A percentile compares a stretch with the other conserved stretches of the same genome.
These are phyloP conservation scores for Vesta saturnalis DNA, from an alignment of 2,888 invertebrate species.

Conservation along the genomic window DNA sequence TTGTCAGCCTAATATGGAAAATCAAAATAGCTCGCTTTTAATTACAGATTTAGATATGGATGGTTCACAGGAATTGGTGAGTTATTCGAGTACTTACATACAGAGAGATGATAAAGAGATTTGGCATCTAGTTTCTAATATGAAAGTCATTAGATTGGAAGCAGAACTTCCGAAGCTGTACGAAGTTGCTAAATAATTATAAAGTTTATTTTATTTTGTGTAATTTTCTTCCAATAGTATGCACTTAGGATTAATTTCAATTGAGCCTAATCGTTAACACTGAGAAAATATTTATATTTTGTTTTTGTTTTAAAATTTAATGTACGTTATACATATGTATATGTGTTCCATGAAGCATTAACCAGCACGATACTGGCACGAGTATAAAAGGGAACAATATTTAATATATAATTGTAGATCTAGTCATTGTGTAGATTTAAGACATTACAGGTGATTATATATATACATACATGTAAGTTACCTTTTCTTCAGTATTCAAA, in stretches of 20 bases:
- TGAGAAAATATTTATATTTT: background rate
- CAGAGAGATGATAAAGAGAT: slow-evolving; percentile 52
- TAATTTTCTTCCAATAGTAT: background rate
- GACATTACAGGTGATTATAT: too few species aligned
- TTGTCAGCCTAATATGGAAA: slow-evolving; percentile 80
- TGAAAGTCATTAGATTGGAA: slow-evolving; percentile 76
- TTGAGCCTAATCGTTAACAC: background rate
- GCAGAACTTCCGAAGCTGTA: slow-evolving; percentile 78
- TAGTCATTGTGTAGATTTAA: slow-evolving; percentile 11
- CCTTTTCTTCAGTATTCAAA: too few species aligned
- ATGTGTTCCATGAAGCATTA: background rate
- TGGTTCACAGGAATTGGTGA: slow-evolving; percentile 80
- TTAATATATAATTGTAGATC: background rate
- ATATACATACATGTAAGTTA: too few species aligned
- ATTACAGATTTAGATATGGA: slow-evolving; percentile 82
- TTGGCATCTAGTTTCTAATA: slow-evolving; percentile 74
- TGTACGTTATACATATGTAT: background rate
- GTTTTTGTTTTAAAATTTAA: background rate
- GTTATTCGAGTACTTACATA: slow-evolving; percentile 71
- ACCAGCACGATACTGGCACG: background rate
- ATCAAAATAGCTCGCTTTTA: slow-evolving; percentile 77
- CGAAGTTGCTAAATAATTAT: slow-evolving; percentile 56
- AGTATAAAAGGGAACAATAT: slow-evolving; percentile 12
- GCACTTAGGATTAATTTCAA: background rate
- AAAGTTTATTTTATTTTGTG: background rate